Evolutionary conservation across 2,888 invertebrate species (phyloP).

Genomic region (Xestia sexstrigata): DNA sequence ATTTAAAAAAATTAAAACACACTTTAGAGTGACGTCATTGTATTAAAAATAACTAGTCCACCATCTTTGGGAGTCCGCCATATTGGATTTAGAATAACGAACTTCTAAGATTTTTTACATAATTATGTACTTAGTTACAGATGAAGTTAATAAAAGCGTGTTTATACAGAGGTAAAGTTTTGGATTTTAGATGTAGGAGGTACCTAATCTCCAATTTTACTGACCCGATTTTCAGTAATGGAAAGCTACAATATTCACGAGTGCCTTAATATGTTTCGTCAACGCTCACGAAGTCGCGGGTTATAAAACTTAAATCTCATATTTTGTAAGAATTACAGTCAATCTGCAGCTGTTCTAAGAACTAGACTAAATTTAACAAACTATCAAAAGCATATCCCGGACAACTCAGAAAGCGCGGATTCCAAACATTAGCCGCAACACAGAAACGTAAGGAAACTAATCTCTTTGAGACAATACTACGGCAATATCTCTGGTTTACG

Average conservation of each 20-base stretch:
- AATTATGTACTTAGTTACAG: neutral
- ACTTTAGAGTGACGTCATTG: neutral
- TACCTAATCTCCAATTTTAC: neutral
- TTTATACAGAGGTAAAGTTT: neutral
- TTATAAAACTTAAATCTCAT: neutral
- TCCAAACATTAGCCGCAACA: conserved; percentile 74
- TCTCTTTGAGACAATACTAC: conserved; percentile 88
- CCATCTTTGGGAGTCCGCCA: neutral
- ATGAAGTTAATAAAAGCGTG: neutral
- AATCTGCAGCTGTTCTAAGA: neutral
- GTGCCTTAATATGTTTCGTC: neutral
- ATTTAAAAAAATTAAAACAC: neutral
- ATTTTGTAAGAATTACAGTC: neutral
- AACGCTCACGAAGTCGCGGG: neutral
- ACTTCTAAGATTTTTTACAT: neutral
- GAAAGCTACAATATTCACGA: neutral
- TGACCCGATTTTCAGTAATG: neutral
- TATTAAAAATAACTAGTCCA: neutral
- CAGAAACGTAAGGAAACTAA: conserved; percentile 84
- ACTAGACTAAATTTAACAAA: conserved; percentile 1
- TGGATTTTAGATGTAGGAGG: no score
- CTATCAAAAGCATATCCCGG: conserved; percentile 12
- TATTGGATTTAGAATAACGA: neutral
- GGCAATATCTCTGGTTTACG: conserved; percentile 88
- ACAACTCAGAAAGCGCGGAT: conserved; percentile 56